Evolutionary conservation across 2,797 vertebrate species (phyloP), one percentile per base, ranked within the genome.

Genomic region (Cynopterus sphinx): DNA sequence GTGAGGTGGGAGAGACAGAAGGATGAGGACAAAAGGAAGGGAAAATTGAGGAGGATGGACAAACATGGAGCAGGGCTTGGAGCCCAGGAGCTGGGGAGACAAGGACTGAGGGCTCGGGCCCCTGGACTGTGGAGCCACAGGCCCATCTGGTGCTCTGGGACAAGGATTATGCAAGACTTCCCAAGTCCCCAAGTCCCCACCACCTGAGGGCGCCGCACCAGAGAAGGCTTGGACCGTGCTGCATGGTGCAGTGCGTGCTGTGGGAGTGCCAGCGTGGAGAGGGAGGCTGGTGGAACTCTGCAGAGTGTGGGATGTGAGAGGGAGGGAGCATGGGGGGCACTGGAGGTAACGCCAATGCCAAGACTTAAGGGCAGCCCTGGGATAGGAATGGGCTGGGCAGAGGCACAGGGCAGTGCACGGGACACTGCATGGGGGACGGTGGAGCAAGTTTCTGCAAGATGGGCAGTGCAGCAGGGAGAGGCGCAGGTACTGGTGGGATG

Each of bases 151-250:
- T 22, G 3, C 63, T n/a, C 67, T 10, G 2, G 46, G 83, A 81
- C 31, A 39, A 43, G 36, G 24, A 59, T 59, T 15, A 28, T 39
- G 6, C 6, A 31, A 31, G 28, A 46, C 53, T 24, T 31, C 17
- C n/a, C n/a, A n/a, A n/a, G n/a, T n/a, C n/a, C 68, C 13, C n/a
- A 19, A 0, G 11, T 15, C 21, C 65, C 19, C 16, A 3, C 46
- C 3, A 5, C 49, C 61, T 7, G 4, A 26, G 49, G 75, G 31
- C 5, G 0, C 26, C 1, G 0, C 1, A 0, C 6, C 3, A 9
- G 55, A 67, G 24, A 22, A 28, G 70, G 46, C 95, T 41, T 5
- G 31, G 57, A 13, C 36, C 0, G 36, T 43, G 36, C 16, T 0
- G 61, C 17, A 41, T 4, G 2, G 16, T 4, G 26, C 26, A 5